Base-by-base conservation (phyloP, 2,888 invertebrate species). In the Mayetiola destructor region DNA sequence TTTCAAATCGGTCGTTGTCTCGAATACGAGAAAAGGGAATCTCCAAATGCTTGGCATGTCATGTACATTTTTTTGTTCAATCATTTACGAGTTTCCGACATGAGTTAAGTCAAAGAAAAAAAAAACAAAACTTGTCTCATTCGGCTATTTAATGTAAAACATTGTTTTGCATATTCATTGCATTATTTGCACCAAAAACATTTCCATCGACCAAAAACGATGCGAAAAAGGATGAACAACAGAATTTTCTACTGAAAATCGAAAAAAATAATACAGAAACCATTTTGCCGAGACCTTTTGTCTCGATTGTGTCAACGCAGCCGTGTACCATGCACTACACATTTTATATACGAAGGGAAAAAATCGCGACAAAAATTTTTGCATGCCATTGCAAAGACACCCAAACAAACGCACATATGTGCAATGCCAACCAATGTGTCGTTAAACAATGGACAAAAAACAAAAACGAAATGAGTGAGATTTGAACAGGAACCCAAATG, bases 91-190 rank as follows among this genome's bases (percentile, higher is more conserved):
- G 48, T 27, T 48, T 48, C 23, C n/a, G 42, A 8, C 48, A 3
- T 48, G n/a, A n/a, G n/a, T n/a, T n/a, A n/a, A n/a, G n/a, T n/a
- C n/a, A n/a, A n/a, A n/a, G n/a, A n/a, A n/a, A n/a, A n/a, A n/a
- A n/a, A n/a, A n/a, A n/a, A n/a, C n/a, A n/a, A n/a, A n/a, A n/a
- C n/a, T n/a, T n/a, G n/a, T n/a, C n/a, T n/a, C n/a, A n/a, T n/a
- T n/a, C n/a, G n/a, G 42, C 23, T 23, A 42, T 42, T 23, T 42
- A 23, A 3, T 18, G 39, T 12, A 21, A 21, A 21, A 40, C 40
- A 27, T 27, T 48, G 48, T 48, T 48, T 48, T 48, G 27, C 48
- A 48, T 48, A 48, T 48, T 48, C 27, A 48, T 48, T 48, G 29
- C 48, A 48, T 48, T 48, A 48, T 48, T 16, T 3, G 2, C 27